phyloP scores from a whole-genome alignment of 2,113 vertebrate genomes.

The Elgaria multicarinata region DNA sequence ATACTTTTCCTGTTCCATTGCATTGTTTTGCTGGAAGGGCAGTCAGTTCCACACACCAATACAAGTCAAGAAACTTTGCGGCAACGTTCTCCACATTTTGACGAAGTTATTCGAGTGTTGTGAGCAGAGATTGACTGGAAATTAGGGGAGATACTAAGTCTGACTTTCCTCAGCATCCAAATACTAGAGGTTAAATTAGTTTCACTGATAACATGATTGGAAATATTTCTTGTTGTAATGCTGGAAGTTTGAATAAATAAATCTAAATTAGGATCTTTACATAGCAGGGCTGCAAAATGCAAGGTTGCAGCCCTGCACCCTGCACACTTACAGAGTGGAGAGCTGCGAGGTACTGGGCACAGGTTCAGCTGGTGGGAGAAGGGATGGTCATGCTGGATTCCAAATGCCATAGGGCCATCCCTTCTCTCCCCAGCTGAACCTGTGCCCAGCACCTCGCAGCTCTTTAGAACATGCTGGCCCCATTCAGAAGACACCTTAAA shows the following conservation, averaged over 20 bases:
- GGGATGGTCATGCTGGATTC: too few relatives aligned
- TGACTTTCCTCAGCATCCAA: conserved; percentile 17
- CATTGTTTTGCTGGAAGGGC: conserved; percentile 28
- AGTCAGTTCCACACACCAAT: background rate
- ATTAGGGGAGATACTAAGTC: conserved; percentile 9
- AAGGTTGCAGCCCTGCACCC: background rate
- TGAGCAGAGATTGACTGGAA: conserved; percentile 34
- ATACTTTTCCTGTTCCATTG: conserved; percentile 34
- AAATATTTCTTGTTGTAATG: background rate
- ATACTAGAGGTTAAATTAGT: conserved; percentile 6
- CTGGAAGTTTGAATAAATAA: too few relatives aligned
- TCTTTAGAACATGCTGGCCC: too few relatives aligned
- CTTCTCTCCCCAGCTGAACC: background rate
- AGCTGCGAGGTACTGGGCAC: too few relatives aligned
- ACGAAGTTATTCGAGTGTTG: conserved; percentile 12
- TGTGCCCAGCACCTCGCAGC: too few relatives aligned
- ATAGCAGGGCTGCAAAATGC: too few relatives aligned
- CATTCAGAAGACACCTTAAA: too few relatives aligned
- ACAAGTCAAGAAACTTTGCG: conserved; percentile 34
- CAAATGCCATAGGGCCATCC: too few relatives aligned
- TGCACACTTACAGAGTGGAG: background rate
- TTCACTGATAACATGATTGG: accelerated
- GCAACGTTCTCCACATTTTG: conserved; percentile 10
- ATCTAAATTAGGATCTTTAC: too few relatives aligned
- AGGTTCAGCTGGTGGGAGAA: too few relatives aligned